Conservation (phyloP, 2,888 invertebrate genomes). For the Brachylomia viminalis region DNA sequence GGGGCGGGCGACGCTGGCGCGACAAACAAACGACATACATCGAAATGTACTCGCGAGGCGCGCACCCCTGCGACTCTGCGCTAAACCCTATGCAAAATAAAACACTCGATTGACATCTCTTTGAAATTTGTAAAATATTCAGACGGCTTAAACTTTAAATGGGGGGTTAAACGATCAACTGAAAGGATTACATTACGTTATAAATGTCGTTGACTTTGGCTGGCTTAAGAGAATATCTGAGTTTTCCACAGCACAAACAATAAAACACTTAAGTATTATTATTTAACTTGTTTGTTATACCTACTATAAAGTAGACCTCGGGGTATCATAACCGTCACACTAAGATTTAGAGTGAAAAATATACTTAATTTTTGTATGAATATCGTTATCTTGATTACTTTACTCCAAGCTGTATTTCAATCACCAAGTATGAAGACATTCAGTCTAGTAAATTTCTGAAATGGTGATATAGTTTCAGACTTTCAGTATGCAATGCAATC, state of each 20-base stretch:
- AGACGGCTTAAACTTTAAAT: conserved; percentile 87
- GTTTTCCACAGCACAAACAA: conserved; percentile 16
- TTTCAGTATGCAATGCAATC: not conserved
- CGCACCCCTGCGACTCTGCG: conserved; percentile 73
- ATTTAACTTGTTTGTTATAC: not conserved
- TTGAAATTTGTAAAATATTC: conserved; percentile 90
- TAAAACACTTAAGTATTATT: not conserved
- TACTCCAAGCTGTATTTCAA: not conserved
- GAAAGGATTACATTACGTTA: conserved; percentile 83
- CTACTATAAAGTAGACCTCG: not conserved
- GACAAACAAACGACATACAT: conserved; percentile 89
- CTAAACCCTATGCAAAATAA: conserved; percentile 90
- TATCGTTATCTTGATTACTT: not conserved
- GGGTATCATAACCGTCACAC: not conserved
- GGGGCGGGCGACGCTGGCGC: conserved; percentile 68
- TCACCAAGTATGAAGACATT: not conserved
- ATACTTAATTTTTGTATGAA: not conserved
- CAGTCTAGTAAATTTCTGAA: not conserved
- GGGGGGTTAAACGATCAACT: conserved; percentile 87
- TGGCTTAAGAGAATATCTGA: conserved; percentile 33
- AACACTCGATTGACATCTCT: conserved; percentile 90
- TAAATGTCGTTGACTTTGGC: conserved; percentile 55
- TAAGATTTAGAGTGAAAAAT: not conserved
- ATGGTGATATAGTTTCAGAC: not conserved
- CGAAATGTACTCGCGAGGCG: conserved; percentile 88